Evolutionary conservation across 2,797 vertebrate species (phyloP).

Genomic region (Pseudocheirus occidentalis): DNA sequence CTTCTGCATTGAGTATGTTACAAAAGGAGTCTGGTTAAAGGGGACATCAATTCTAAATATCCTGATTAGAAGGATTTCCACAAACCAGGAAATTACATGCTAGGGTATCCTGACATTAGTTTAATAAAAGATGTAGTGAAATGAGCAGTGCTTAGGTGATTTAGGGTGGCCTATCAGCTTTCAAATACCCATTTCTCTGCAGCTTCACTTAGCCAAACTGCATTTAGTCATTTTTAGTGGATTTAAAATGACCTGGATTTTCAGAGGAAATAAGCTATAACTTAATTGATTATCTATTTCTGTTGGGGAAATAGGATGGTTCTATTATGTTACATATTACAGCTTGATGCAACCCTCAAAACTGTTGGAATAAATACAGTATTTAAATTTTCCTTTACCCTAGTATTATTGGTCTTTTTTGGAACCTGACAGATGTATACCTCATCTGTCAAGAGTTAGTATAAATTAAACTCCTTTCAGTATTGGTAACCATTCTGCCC

Average conservation of each 20-base stretch:
- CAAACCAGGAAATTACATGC: slow-evolving; percentile 81
- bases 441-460: slow-evolving; percentile 68
- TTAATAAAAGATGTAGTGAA: slow-evolving; percentile 78
- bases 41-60: slow-evolving; percentile 78
- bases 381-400: slow-evolving; percentile 59
- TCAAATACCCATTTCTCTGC: slow-evolving; percentile 68
- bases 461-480: slow-evolving; percentile 61
- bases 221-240: slow-evolving; percentile 29
- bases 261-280: slow-evolving; percentile 54
- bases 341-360: slow-evolving; percentile 57
- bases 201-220: slow-evolving; percentile 65
- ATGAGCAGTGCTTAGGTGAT: slow-evolving; percentile 64
- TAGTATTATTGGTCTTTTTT: slow-evolving; percentile 70
- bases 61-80: slow-evolving; percentile 83
- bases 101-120: slow-evolving; percentile 77
- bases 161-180: slow-evolving; percentile 72
- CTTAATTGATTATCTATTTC: slow-evolving; percentile 23
- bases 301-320: slow-evolving; percentile 59
- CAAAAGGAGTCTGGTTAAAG: slow-evolving; percentile 80
- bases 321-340: slow-evolving; percentile 66
- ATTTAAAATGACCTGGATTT: slow-evolving; percentile 66
- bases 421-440: slow-evolving; percentile 68
- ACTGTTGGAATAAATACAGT: slow-evolving; percentile 56
- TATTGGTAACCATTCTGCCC: slow-evolving; percentile 51
- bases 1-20: slow-evolving; percentile 82